Evolutionary conservation across 2,113 vertebrate species (phyloP), one percentile per base, ranked within the genome.

Genomic region (Gobiocypris rarus): DNA sequence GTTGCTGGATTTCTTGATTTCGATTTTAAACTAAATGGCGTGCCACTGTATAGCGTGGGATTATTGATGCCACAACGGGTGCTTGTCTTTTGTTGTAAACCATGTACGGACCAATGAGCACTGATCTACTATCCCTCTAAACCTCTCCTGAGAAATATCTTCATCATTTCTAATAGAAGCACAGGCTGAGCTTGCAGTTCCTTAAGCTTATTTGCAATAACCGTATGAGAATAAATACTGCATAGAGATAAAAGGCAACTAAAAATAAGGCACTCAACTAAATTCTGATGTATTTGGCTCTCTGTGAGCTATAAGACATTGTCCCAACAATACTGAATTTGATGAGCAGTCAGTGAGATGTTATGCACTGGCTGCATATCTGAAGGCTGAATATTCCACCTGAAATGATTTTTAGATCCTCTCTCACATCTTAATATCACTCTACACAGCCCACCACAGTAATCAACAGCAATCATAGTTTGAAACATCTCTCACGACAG

Each of bases 1-100:
- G 84, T 83, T 86, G 58, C 52, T 81, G 48, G 87, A 87, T 89
- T 87, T 89, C 84, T 83, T 81, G 74, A 93, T 91, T 93, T 89
- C 87, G 70, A 89, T 87, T 85, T 90, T 85, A 91, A 93, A 87
- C 88, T 90, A 81, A 80, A 31, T 41, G 73, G 59, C 84, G 48
- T 75, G 56, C 15, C 73, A 69, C 76, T 84, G 59, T 83, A 56
- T 76, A 17, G 56, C 61, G 59, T 77, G 65, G 85, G 83, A 43
- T 82, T 86, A 87, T 78, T 86, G 83, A 91, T 90, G 85, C 87
- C 88, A 81, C 74, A 81, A 79, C 69, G 83, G 87, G 88, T 70
- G 88, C 83, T 87, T 31, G 71, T 73, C 59, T 87, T 85, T 90
- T 86, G 81, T 84, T 78, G 82, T 89, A 87, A 83, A 28, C 58